phyloP scores from a whole-genome alignment of 2,888 invertebrate genomes.

The Flabesymbios commensalis region DNA sequence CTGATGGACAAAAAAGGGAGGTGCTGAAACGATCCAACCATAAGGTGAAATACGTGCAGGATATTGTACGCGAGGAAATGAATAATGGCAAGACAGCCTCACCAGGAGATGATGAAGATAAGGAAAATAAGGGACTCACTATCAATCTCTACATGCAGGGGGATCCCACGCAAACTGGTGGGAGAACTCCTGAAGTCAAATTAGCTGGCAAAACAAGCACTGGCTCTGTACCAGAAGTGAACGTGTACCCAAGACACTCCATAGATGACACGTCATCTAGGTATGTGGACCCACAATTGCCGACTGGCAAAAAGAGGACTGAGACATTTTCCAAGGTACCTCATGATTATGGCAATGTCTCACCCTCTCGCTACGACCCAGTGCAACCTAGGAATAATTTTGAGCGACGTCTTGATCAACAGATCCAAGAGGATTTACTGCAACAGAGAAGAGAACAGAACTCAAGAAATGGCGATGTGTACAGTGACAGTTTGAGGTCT shows the following conservation, averaged over 20 bases:
- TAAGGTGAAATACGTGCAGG: constrained; percentile 4
- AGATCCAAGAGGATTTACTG: not conserved
- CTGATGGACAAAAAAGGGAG: no score
- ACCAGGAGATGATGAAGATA: not conserved
- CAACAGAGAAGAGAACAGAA: not conserved
- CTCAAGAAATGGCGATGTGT: not conserved
- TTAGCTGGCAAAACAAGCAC: no score
- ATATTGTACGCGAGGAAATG: constrained; percentile 4
- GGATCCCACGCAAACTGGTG: not conserved
- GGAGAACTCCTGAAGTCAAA: no score
- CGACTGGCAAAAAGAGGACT: no score
- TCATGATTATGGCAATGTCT: no score
- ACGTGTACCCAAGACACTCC: no score
- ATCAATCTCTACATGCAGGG: constrained; percentile 9
- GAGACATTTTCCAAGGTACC: no score
- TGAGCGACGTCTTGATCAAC: not conserved
- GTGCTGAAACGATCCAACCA: constrained; percentile 8
- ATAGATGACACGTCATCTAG: no score
- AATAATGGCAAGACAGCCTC: not conserved
- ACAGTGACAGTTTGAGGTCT: no score
- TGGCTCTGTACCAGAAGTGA: no score
- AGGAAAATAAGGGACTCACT: not conserved
- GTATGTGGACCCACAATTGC: no score
- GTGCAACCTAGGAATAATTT: not conserved
- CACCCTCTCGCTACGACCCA: no score